Evolutionary conservation across 2,113 vertebrate species (phyloP).

Genomic region (Hirundichthys speculiger): DNA sequence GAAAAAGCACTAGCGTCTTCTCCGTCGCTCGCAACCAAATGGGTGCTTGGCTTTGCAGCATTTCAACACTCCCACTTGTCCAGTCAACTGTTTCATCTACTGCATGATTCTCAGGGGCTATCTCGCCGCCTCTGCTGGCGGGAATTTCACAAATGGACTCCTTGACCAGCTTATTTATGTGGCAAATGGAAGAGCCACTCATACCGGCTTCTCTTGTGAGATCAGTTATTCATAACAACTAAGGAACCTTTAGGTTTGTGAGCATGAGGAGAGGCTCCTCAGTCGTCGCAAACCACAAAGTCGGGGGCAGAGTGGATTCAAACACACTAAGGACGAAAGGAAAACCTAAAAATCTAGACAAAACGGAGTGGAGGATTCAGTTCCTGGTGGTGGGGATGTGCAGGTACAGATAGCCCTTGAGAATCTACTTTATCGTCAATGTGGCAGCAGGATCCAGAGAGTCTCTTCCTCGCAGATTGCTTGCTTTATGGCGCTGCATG

Average conservation of each 20-base stretch:
- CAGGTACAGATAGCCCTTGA: conserved; percentile 66
- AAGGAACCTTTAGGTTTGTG: not conserved
- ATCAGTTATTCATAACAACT: not conserved
- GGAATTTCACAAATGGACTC: conserved; percentile 12
- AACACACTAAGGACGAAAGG: not conserved
- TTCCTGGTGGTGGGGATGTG: not conserved
- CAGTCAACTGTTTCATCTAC: conserved; percentile 59
- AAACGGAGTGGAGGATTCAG: conserved; percentile 17
- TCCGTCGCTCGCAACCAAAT: conserved; percentile 32
- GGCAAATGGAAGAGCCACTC: not conserved
- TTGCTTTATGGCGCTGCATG: conserved; percentile 40
- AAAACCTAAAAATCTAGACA: accelerated
- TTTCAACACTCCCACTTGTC: conserved; percentile 54
- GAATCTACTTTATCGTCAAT: conserved; percentile 52
- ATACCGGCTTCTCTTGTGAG: conserved; percentile 3
- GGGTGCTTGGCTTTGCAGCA: conserved; percentile 47
- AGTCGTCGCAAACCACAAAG: not conserved
- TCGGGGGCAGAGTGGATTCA: not conserved
- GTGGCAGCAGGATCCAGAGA: conserved; percentile 47
- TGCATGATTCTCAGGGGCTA: conserved; percentile 74
- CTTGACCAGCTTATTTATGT: not conserved
- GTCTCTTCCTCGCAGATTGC: conserved; percentile 44
- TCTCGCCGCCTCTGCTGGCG: conserved; percentile 18
- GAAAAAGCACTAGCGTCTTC: conserved; percentile 56
- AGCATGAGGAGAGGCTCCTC: not conserved